Conservation (phyloP, 2,888 invertebrate genomes). For the Gandaritis pyraliata region DNA sequence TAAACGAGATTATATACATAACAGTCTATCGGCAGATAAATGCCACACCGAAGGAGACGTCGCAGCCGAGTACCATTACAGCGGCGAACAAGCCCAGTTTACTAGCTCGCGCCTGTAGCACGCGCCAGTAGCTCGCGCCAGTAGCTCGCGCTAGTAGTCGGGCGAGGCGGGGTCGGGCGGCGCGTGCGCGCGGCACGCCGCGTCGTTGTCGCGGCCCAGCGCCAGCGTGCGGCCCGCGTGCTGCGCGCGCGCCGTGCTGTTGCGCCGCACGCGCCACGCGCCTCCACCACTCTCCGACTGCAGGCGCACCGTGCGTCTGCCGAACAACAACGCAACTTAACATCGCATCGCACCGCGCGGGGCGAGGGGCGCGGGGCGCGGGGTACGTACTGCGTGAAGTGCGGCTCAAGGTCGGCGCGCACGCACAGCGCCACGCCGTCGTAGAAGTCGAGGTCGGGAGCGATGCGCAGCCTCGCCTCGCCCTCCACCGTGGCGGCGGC, state of each 20-base stretch:
- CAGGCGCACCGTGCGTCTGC: conserved; percentile 53
- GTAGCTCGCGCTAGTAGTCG: conserved; percentile 17
- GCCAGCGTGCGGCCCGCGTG: conserved; percentile 52
- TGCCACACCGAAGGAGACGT: no score
- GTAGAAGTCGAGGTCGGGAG: conserved; percentile 70
- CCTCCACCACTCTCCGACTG: neutral
- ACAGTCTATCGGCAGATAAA: no score
- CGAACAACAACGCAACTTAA: neutral
- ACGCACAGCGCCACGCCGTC: conserved; percentile 64
- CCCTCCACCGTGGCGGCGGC: conserved; percentile 42
- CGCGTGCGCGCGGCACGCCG: conserved; percentile 56
- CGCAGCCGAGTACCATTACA: no score
- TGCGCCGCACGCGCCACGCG: conserved; percentile 30
- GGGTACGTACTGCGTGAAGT: conserved; percentile 27
- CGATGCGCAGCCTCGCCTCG: conserved; percentile 52
- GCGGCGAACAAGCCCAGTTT: no score
- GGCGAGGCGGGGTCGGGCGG: conserved; percentile 35
- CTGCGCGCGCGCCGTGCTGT: conserved; percentile 24
- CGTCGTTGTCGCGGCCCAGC: conserved; percentile 61
- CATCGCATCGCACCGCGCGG: conserved; percentile 32
- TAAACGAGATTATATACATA: no score
- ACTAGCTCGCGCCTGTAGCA: no score
- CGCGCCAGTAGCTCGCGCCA: neutral
- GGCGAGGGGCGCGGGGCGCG: conserved; percentile 24
- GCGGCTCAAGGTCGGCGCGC: conserved; percentile 50